These are phyloP conservation scores for Drosophila greeni DNA, from an alignment of 2,888 invertebrate genomes.

Conservation along the genomic window DNA sequence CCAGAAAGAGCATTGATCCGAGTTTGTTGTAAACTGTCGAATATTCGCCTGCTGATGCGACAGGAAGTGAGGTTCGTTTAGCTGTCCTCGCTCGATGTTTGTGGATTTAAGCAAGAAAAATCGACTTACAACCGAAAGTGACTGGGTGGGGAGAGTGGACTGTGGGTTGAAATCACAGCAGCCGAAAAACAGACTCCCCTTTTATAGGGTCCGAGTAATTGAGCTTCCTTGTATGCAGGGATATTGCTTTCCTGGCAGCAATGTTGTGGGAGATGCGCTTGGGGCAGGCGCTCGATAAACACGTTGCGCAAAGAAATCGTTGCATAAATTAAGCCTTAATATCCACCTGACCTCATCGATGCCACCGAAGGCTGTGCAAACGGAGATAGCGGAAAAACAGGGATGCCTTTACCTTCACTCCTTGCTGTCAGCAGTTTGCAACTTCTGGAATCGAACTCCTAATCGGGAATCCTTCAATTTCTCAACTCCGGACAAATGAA, in stretches of 20 bases:
- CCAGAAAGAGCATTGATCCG: not conserved
- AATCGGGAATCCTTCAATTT: conserved; percentile 49
- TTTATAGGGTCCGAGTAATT: conserved; percentile 9
- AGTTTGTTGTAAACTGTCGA: not conserved
- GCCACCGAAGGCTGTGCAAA: conserved; percentile 57
- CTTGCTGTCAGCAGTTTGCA: conserved; percentile 23
- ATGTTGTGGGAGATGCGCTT: not conserved
- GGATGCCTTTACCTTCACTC: not conserved
- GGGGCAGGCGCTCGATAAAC: conserved; percentile 48
- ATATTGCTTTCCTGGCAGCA: conserved; percentile 7
- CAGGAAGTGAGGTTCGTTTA: conserved; percentile 14
- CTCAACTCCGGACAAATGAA: conserved; percentile 60
- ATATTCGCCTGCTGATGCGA: conserved; percentile 7
- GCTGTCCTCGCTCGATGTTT: not conserved
- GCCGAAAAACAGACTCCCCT: not conserved
- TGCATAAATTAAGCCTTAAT: conserved; percentile 64
- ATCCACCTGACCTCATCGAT: conserved; percentile 42
- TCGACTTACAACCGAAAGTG: conserved; percentile 5
- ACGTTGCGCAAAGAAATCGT: conserved; percentile 59
- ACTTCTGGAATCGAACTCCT: conserved; percentile 5
- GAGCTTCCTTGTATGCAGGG: conserved; percentile 8
- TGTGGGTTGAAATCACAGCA: not conserved
- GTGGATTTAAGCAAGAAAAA: conserved; percentile 21
- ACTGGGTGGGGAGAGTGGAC: not conserved
- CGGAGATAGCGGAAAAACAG: conserved; percentile 43